Evolutionary conservation across 2,113 vertebrate species (phyloP), one percentile per base, ranked within the genome.

Genomic region (Echinops telfairi): DNA sequence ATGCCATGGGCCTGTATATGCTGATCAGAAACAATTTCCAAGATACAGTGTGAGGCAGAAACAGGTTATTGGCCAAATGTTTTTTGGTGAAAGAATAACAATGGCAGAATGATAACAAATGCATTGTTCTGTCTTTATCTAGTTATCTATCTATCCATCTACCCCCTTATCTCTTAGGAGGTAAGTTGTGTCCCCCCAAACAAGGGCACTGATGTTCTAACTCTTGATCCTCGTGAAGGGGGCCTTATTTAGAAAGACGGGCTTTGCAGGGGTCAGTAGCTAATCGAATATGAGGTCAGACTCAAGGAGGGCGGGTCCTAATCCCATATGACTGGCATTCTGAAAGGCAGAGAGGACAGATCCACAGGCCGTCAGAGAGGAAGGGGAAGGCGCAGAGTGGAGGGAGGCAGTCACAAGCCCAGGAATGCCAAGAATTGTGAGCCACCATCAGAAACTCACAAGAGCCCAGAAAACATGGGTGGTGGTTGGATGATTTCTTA

Each of bases 21-120:
- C 47, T 53, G 75, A 91, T 79, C 57, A 33, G 73, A 93, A 93
- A 92, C 4, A 6, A 91, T 40, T 89, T 87, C 29, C 16, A 83
- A 92, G 31, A 57, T 17, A 27, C 9, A 53, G 5, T 73, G 0
- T 83, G 64, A 88, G 60, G 60, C 60, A 20, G 60, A 62, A 62
- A 62, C 12, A 22, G 16, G 22, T 62, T 62, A 17, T 62, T 62
- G 60, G 6, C 22, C 22, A 62, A 53, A 53, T 14, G 5, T 22
- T 62, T 62, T 62, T 58, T 58, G 31, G 25, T 15, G 22, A 20
- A 38, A 76, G 36, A 27, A 40, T 25, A 40, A 40, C 25, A 27
- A 40, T 20, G 38, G 36, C 66, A 68, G 15, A 25, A 33, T 0
- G 66, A 62, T 20, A 73, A 17, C 0, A 11, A 47, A 89, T 3